Evolutionary conservation across 2,113 vertebrate genomes (phyloP), one percentile per base, ranked within the genome.

Genomic region (Crypturellus undulatus): DNA sequence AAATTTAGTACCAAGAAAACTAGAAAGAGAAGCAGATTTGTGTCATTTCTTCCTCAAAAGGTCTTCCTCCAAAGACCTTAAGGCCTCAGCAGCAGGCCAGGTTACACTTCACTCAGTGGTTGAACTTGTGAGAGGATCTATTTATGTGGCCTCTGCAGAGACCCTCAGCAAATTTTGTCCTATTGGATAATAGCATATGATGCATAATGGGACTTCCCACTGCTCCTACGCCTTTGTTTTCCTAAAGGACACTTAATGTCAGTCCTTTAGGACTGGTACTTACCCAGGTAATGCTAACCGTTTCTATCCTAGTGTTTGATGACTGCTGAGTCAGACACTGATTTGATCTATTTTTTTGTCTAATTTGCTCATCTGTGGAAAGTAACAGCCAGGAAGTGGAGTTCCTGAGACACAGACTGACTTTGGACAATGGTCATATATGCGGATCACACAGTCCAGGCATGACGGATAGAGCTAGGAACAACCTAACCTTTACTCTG

Each of bases 381-480:
- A 79, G 24, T n/a, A 79, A 8, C 21, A 43, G 4, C 17, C 22
- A 52, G 6, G 18, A 85, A 87, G 3, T 2, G 4, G 8, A 63
- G 1, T 10, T 67, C 10, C 28, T 18, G 58, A 72, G 18, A 19
- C 6, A 26, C 2, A 1, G 6, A 10, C 2, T 64, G 17, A 3
- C 43, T 65, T 63, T 73, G 40, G 24, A 80, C 73, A 92, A 6
- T 56, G 32, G 15, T 58, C 22, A 14, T 42, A 36, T 4, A 4
- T 2, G 0, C 24, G 7, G 3, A 40, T 42, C 3, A 42, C 12
- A 63, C 73, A 25, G 18, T 67, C 47, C 28, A 80, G 0, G 0
- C 22, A 8, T 52, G 26, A 71, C 34, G 62, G 64, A 43, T 19
- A 65, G 0, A 0, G 3, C n/a, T 70, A 58, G 47, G 15, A 87